Evolutionary conservation across 2,113 vertebrate genomes (phyloP).

Genomic region (Phaethon lepturus): DNA sequence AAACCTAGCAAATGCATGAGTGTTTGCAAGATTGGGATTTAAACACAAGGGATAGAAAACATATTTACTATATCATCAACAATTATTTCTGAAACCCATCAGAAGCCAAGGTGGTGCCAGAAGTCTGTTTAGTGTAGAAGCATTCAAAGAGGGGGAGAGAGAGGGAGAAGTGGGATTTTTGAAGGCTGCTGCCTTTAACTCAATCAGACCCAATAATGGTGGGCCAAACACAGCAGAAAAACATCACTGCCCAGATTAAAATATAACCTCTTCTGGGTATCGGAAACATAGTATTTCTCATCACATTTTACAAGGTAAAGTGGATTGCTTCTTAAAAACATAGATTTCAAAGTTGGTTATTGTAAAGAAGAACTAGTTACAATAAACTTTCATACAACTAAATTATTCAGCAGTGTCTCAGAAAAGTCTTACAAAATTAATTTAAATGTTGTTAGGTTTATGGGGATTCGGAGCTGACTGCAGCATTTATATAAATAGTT

Average conservation of each 20-base stretch:
- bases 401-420: slow-evolving; percentile 16
- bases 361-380: background rate
- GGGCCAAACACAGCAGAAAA: background rate
- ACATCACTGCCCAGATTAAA: background rate
- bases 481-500: slow-evolving; percentile 4
- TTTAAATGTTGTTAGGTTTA: background rate
- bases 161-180: background rate
- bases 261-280: background rate
- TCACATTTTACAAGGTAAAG: background rate
- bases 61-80: slow-evolving; percentile 71
- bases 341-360: background rate
- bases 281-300: background rate
- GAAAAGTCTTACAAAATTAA: slow-evolving; percentile 35
- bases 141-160: background rate
- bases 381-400: slow-evolving; percentile 1
- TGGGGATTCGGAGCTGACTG: background rate
- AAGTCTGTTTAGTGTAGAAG: slow-evolving; percentile 3
- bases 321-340: background rate
- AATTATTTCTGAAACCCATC: slow-evolving; percentile 65
- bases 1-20: slow-evolving; percentile 51
- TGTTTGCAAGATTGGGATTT: slow-evolving; percentile 46
- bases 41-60: slow-evolving; percentile 60
- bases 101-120: slow-evolving; percentile 41
- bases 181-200: background rate
- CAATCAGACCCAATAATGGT: background rate